Evolutionary conservation across 2,113 vertebrate species (phyloP).

Genomic region (Oncorhynchus masou): DNA sequence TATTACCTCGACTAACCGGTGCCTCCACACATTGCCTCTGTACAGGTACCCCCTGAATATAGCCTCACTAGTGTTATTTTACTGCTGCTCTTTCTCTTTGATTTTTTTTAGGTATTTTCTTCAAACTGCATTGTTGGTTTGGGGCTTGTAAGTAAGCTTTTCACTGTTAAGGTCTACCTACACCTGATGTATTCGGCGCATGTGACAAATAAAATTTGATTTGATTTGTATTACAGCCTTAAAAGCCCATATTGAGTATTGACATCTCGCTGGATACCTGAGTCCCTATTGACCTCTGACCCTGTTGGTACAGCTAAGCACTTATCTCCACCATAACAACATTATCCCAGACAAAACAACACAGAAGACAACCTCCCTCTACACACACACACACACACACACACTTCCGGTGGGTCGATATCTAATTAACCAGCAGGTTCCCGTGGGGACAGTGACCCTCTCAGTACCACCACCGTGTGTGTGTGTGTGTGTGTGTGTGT

Average conservation of each 20-base stretch:
- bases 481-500: conserved; percentile 27
- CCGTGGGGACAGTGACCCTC: conserved; percentile 16
- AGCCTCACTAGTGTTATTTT: too few species aligned
- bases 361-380: background rate
- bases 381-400: too few species aligned
- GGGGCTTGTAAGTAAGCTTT: too few species aligned
- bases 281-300: background rate
- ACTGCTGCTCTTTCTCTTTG: too few species aligned
- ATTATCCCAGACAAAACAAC: background rate
- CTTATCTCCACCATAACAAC: background rate
- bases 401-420: conserved; percentile 56
- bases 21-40: too few species aligned
- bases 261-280: background rate
- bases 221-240: background rate
- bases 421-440: conserved; percentile 67
- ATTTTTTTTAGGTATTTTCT: too few species aligned
- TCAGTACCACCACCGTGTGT: background rate
- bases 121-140: too few species aligned
- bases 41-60: too few species aligned
- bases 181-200: too few species aligned
- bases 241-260: background rate
- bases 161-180: too few species aligned
- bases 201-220: too few species aligned
- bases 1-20: too few species aligned
- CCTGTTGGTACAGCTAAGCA: background rate